Conservation (phyloP, 2,888 invertebrate species). For the Mythimna vitellina region DNA sequence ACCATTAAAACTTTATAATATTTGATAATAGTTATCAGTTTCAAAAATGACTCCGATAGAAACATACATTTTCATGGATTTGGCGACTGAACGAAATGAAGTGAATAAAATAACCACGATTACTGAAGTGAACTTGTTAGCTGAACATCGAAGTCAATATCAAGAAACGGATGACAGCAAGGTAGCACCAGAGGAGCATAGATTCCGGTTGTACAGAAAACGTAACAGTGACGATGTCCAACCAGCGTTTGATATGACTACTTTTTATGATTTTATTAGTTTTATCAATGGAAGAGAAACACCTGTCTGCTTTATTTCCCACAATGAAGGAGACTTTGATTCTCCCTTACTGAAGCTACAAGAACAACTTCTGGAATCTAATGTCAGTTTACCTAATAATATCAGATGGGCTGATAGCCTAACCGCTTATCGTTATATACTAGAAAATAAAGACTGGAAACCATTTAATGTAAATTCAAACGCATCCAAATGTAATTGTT, state of each 20-base stretch:
- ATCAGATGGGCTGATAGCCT: slow-evolving; percentile 39
- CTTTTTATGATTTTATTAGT: slow-evolving; percentile 33
- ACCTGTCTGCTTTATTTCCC: slow-evolving; percentile 34
- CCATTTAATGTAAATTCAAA: slow-evolving; percentile 11
- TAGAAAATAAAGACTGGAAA: slow-evolving; percentile 43
- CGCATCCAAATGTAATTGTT: slow-evolving; percentile 1
- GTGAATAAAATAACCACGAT: slow-evolving; percentile 33
- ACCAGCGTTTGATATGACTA: slow-evolving; percentile 20
- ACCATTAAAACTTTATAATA: slow-evolving; percentile 2
- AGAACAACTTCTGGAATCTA: slow-evolving; percentile 35
- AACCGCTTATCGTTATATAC: slow-evolving; percentile 34
- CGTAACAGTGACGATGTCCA: slow-evolving; percentile 17
- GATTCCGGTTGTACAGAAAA: slow-evolving; percentile 34
- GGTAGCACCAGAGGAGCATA: slow-evolving; percentile 31
- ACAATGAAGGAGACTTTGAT: slow-evolving; percentile 19
- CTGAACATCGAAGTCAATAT: slow-evolving; percentile 40
- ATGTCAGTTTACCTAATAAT: slow-evolving; percentile 38
- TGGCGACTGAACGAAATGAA: slow-evolving; percentile 35
- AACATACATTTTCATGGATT: slow-evolving; percentile 45
- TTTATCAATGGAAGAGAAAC: slow-evolving; percentile 33
- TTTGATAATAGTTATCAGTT: slow-evolving; percentile 34
- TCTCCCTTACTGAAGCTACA: slow-evolving; percentile 26
- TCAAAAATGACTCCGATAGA: slow-evolving; percentile 43
- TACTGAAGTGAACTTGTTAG: slow-evolving; percentile 34
- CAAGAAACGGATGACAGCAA: slow-evolving; percentile 47